Evolutionary conservation across 2,113 vertebrate genomes (phyloP).

Genomic region (Scophthalmus maximus): DNA sequence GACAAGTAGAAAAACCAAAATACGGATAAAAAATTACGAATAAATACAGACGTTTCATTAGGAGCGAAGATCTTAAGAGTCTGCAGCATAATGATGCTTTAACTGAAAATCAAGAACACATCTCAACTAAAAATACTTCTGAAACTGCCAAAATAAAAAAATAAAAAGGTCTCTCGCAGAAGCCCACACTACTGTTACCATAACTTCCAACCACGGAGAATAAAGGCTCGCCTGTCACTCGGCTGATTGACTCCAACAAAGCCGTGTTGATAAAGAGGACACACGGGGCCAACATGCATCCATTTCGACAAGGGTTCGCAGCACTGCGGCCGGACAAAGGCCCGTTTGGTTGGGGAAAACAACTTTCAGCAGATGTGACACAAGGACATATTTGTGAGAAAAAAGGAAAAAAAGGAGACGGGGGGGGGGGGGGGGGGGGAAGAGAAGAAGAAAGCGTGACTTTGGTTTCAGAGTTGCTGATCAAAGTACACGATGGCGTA

Average conservation of each 20-base stretch:
- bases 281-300: slow-evolving; percentile 55
- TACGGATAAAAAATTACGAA: too few species aligned
- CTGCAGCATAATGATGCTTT: background rate
- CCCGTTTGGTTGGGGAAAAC: background rate
- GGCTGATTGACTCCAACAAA: slow-evolving; percentile 41
- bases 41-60: background rate
- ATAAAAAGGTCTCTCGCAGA: background rate
- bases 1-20: too few species aligned
- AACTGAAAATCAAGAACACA: background rate
- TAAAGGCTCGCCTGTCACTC: slow-evolving; percentile 13
- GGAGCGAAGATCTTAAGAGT: background rate
- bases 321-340: slow-evolving; percentile 19
- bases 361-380: slow-evolving; percentile 15
- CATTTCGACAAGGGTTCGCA: background rate
- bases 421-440: too few species aligned
- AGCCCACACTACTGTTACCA: background rate
- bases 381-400: background rate
- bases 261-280: slow-evolving; percentile 21
- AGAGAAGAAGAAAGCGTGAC: background rate
- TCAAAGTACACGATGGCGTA: background rate
- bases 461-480: slow-evolving; percentile 11
- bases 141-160: background rate
- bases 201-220: background rate
- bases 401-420: background rate
- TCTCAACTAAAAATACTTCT: background rate